Conservation (phyloP, 2,888 invertebrate species). For the Papilio gigon region DNA sequence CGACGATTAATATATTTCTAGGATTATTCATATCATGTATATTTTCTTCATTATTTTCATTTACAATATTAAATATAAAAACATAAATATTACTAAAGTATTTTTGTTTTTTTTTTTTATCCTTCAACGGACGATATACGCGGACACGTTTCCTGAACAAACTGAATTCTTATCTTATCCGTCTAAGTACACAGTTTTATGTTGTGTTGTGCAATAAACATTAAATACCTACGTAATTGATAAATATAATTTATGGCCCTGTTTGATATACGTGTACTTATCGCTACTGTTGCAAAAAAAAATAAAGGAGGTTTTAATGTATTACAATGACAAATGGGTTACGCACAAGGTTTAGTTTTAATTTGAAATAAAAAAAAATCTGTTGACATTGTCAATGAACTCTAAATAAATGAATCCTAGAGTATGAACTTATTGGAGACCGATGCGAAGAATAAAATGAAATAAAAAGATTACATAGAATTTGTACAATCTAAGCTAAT, state of each 20-base stretch:
- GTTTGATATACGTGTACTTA: not conserved
- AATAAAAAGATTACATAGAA: constrained; percentile 1
- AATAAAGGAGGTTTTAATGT: not conserved
- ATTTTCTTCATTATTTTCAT: not conserved
- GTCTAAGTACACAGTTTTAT: constrained; percentile 6
- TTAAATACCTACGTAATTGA: constrained; percentile 9
- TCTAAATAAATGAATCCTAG: not conserved
- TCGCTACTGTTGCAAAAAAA: not conserved
- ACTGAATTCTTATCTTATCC: constrained; percentile 24
- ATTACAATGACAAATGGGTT: not conserved
- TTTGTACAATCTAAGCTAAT: not conserved
- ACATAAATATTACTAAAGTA: not conserved
- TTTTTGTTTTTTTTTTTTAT: constrained; percentile 17
- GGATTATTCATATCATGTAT: not conserved
- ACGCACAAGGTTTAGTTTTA: constrained; percentile 14
- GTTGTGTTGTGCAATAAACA: constrained; percentile 14
- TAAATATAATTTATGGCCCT: constrained; percentile 11
- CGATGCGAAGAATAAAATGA: constrained; percentile 1
- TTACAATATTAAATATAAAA: not conserved
- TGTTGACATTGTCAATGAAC: constrained; percentile 4
- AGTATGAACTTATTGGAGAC: not conserved
- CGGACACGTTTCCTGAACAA: constrained; percentile 22
- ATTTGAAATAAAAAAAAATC: constrained; percentile 33
- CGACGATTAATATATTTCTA: not conserved
- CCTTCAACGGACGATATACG: constrained; percentile 3